Evolutionary conservation across 1,140 invertebrate species (phyloP).

Genomic region (Musca vetustissima): DNA sequence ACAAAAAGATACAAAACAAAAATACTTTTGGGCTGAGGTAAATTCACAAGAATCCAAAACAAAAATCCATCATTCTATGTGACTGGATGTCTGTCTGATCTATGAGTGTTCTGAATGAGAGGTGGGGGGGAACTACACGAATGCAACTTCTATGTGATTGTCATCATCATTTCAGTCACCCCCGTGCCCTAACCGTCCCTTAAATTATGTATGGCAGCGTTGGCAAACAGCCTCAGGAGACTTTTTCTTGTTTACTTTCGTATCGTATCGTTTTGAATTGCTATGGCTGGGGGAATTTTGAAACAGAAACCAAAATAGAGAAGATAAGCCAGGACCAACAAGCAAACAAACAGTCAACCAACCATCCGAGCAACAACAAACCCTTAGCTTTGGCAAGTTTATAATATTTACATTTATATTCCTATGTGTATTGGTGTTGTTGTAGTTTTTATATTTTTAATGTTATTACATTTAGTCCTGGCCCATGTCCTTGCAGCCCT

Average conservation of each 20-base stretch:
- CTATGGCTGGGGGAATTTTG: background rate
- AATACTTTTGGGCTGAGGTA: background rate
- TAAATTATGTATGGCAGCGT: background rate
- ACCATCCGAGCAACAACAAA: too few species aligned
- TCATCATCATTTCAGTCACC: background rate
- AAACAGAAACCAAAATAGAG: background rate
- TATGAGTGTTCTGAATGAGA: background rate
- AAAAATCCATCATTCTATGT: background rate
- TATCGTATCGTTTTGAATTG: too few species aligned
- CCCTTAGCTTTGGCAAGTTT: slow-evolving; percentile 22
- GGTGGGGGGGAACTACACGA: background rate
- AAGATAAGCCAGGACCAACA: background rate
- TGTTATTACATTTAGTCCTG: slow-evolving; percentile 21
- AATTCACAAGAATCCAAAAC: background rate
- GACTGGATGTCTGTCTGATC: too few species aligned
- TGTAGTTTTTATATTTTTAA: slow-evolving; percentile 6
- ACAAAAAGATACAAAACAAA: background rate
- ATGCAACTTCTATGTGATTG: slow-evolving; percentile 4
- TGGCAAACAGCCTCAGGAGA: slow-evolving; percentile 35
- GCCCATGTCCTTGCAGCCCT: background rate
- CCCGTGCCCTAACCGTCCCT: too few species aligned
- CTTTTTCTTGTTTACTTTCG: slow-evolving; percentile 31
- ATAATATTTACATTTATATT: background rate
- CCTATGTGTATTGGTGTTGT: too few species aligned
- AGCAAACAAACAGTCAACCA: background rate